phyloP scores from a whole-genome alignment of 2,888 invertebrate species.

The Callyntrura guangdongensis region DNA sequence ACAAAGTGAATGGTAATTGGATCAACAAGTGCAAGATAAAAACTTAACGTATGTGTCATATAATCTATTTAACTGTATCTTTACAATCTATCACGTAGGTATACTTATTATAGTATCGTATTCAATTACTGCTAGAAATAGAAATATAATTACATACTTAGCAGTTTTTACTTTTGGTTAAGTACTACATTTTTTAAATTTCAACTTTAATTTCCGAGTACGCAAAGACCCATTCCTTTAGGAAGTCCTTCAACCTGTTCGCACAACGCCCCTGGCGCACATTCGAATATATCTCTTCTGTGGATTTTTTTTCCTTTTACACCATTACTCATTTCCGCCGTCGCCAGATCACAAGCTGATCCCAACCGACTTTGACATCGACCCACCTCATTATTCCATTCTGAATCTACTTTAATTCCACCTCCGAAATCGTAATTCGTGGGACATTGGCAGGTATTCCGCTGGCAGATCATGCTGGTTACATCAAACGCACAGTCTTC shows the following conservation, averaged over 20 bases:
- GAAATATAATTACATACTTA: too few relatives aligned
- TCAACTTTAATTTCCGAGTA: too few relatives aligned
- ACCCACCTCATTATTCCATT: conserved; percentile 70
- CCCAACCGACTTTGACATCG: conserved; percentile 69
- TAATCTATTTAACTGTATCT: too few relatives aligned
- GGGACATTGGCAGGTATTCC: conserved; percentile 69
- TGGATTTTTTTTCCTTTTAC: too few relatives aligned
- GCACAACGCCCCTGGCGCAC: conserved; percentile 69
- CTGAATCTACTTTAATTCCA: conserved; percentile 65
- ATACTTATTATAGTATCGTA: too few relatives aligned
- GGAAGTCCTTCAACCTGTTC: conserved; percentile 66
- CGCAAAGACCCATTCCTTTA: conserved; percentile 73
- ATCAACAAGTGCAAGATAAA: too few relatives aligned
- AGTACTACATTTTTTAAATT: too few relatives aligned
- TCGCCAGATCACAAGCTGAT: conserved; percentile 65
- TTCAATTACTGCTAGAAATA: too few relatives aligned
- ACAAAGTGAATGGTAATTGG: too few relatives aligned
- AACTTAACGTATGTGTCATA: too few relatives aligned
- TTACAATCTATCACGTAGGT: too few relatives aligned
- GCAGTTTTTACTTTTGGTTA: too few relatives aligned
- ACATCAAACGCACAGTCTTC: conserved; percentile 73
- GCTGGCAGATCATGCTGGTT: conserved; percentile 70
- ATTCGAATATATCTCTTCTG: conserved; percentile 54
- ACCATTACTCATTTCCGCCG: neutral
- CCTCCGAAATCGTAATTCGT: conserved; percentile 62